phyloP scores from a whole-genome alignment of 2,113 vertebrate species.

The Hippocampus mohnikei region DNA sequence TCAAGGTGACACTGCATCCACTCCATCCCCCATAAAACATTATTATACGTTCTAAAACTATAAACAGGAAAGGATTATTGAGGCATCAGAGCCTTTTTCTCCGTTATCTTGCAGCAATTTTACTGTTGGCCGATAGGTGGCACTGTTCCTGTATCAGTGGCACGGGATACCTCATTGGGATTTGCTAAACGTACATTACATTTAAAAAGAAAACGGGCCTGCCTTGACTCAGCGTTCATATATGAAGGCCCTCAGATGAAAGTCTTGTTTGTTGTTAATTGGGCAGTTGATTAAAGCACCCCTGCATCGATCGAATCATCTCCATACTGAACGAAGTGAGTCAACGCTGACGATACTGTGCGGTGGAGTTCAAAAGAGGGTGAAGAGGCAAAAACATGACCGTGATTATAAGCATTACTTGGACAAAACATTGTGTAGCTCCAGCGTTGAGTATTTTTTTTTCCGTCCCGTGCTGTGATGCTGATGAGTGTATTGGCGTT shows the following conservation, averaged over 20 bases:
- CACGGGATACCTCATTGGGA: conserved; percentile 31
- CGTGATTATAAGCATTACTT: conserved; percentile 61
- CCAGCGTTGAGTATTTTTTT: not conserved
- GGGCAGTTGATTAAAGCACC: conserved; percentile 55
- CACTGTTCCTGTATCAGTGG: conserved; percentile 54
- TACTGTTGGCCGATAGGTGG: conserved; percentile 49
- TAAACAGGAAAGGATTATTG: conserved; percentile 5
- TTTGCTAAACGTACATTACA: conserved; percentile 38
- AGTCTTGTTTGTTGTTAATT: conserved; percentile 65
- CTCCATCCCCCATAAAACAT: not conserved
- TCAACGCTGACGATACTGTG: conserved; percentile 27
- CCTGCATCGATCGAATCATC: conserved; percentile 45
- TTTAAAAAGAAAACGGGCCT: conserved; percentile 32
- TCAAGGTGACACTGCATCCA: conserved; percentile 8
- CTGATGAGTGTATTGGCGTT: conserved; percentile 54
- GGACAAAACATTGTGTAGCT: not conserved
- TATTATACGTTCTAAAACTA: not conserved
- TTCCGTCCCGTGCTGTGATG: conserved; percentile 43
- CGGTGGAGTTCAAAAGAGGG: conserved; percentile 45
- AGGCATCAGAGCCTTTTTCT: not conserved
- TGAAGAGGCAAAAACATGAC: conserved; percentile 54
- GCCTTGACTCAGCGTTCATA: conserved; percentile 49
- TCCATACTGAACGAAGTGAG: conserved; percentile 38
- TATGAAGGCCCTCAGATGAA: conserved; percentile 48
- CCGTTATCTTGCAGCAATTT: conserved; percentile 22